Base-by-base conservation (phyloP, 2,888 invertebrate genomes). In the Yponomeuta sedellus region DNA sequence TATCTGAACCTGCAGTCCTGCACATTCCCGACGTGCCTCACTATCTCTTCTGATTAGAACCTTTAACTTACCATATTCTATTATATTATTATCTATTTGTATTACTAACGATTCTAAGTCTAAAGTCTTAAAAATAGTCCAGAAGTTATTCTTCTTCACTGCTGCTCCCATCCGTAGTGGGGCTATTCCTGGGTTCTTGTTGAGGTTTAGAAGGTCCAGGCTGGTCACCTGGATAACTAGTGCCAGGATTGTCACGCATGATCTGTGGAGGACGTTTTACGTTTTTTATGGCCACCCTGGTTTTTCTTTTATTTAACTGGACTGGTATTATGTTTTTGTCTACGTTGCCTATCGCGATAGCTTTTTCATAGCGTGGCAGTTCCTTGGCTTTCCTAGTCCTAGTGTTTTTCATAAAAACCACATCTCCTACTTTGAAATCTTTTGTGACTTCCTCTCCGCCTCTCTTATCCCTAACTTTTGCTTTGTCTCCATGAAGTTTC, bases 331-430 rank as follows among this genome's bases (percentile, higher is more conserved):
- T 70, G 61, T 71, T 73, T 19, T 64, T 67, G 20, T 58, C 52
- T 40, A 65, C 56, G 57, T 68, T 64, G 0, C 72, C 70, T 66
- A 61, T 68, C 8, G 71, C 72, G 64, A 67, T 64, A 4, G 71
- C 73, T 57, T 72, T 70, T 58, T 71, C 69, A 19, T 69, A 73
- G 6, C 73, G 66, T 2, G 73, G 71, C 61, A 68, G 20, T 39
- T 73, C 66, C 56, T 74, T 71, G 5, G 70, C 70, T 64, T 70
- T 70, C 28, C 71, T 66, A 8, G 67, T 70, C n/a, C 69, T 64
- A 20, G 70, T 70, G 20, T 65, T 69, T 69, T 71, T 73, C 68
- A 71, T 70, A 64, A 68, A 73, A 25, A 71, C 64, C 11, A 44
- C 52, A 40, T 73, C 70, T 1, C 72, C 72, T 25, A 25, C 25